Base-by-base conservation (phyloP, 2,113 vertebrate species). In the Pardalotus punctatus region DNA sequence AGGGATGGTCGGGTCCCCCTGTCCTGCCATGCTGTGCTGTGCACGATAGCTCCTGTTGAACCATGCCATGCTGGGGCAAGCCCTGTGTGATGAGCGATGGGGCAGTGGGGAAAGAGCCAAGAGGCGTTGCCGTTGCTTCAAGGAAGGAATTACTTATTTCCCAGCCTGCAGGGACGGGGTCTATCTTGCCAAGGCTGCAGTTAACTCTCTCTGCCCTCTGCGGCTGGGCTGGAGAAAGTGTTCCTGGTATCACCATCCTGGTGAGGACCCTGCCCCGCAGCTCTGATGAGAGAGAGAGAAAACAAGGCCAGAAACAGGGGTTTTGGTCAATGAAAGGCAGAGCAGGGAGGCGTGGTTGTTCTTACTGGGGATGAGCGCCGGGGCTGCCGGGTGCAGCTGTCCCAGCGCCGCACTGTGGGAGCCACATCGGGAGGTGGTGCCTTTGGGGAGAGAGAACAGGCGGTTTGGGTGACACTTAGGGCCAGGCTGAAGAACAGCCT, bases 61-160 rank as follows among this genome's bases (percentile, higher is more conserved):
- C 33, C 28, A 1, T 27, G 28, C 84, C 79, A 3, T 2, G 79
- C 64, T 4, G 12, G 85, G 78, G 42, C 45, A 24, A 58, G 56
- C 69, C 19, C n/a, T 2, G 14, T 5, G 22, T n/a, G 6, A 29
- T 29, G 7, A 54, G 36, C 3, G 21, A 36, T 42, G 23, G 76
- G 76, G 66, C 13, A 15, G 31, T 2, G 22, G 51, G 67, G 64
- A 91, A 86, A 50, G 73, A 96, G 93, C 94, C 91, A 92, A 96
- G 94, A 94, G 94, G 76, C 57, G 92, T 94, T 35, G 67, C 80
- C 58, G 6, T 50, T 89, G 51, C 54, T 84, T 88, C 20, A 38
- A 86, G 82, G 93, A 96, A 97, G 92, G 84, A 96, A 95, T 94
- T 92, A 82, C 62, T 95, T 88, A 93, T 61, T 95, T 93, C 91